Base-by-base conservation (phyloP, 2,113 vertebrate genomes). In the Zosterops pallidus region DNA sequence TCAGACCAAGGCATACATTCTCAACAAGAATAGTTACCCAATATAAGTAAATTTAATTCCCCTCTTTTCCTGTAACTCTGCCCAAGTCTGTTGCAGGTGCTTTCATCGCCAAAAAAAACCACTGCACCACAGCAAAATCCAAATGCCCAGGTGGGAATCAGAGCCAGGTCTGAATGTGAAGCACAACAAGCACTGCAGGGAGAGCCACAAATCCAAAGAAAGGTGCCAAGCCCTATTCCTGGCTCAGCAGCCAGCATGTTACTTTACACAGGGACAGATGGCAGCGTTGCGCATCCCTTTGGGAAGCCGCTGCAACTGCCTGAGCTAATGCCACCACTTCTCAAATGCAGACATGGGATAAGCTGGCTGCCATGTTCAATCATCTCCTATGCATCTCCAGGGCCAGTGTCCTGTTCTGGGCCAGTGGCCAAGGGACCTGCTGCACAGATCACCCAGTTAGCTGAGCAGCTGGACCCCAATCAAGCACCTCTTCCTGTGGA, bases 1-100 rank as follows among this genome's bases (percentile, higher is more conserved):
- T 25, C 5, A 64, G 35, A 37, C 0, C 1, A 11, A 60, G 17
- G 49, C 55, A 64, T 8, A 6, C 0, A 0, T 47, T 57, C 76
- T 49, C 44, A 44, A 33, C 8, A 15, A 39, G 37, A 69, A 12
- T 6, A 60, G 33, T 8, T 26, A 46, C 50, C 11, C 44, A 57
- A 18, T 13, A 0, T 9, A 76, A 72, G 8, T 20, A 0, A 1
- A 70, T 13, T 56, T 59, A 33, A 50, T 37, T 62, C 75, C 19
- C 23, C 26, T 53, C 59, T 62, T 49, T n/a, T 65, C 76, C 5
- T 22, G 6, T 24, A 29, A 31, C 15, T 26, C 79, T 28, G n/a
- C 31, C 28, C 52, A 15, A 37, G 29, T 31, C 42, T 16, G 19
- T 4, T 22, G 24, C 55, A 76, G 57, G 39, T 25, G 25, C 42